Percentiles rank a stretch among this genome's conserved stretches.
These are phyloP conservation scores for Ophion ellenae DNA, from an alignment of 2,888 invertebrate genomes.

Conservation along the genomic window DNA sequence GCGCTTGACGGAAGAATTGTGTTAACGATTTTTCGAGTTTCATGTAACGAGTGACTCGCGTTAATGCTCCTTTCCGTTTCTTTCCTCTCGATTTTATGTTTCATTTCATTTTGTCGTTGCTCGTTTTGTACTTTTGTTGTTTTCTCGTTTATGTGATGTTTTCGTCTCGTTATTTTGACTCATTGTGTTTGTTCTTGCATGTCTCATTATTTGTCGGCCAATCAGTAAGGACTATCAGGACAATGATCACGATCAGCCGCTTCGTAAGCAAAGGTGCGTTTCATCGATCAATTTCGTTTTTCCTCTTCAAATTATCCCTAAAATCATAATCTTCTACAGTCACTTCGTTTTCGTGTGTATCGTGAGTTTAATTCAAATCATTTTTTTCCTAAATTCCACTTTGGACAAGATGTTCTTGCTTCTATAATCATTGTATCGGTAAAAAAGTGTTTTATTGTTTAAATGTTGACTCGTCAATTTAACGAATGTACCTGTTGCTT, in stretches of 20 bases:
- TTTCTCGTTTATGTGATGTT: slow-evolving; percentile 43
- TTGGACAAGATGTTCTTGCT: not conserved
- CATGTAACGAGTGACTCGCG: slow-evolving; percentile 14
- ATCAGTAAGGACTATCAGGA: slow-evolving; percentile 80
- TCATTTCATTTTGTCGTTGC: slow-evolving; percentile 39
- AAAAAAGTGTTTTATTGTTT: slow-evolving; percentile 16
- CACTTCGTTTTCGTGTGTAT: slow-evolving; percentile 17
- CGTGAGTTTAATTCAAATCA: slow-evolving; percentile 12
- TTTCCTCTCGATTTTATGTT: slow-evolving; percentile 35
- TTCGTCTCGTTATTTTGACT: slow-evolving; percentile 57
- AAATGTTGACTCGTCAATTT: slow-evolving; percentile 17
- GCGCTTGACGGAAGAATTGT: slow-evolving; percentile 28
- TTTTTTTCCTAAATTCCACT: slow-evolving; percentile 7
- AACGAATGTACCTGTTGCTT: slow-evolving; percentile 59
- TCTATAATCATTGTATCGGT: slow-evolving; percentile 29
- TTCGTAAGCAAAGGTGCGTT: slow-evolving; percentile 80
- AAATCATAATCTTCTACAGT: slow-evolving; percentile 20
- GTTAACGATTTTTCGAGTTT: slow-evolving; percentile 11
- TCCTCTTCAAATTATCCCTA: slow-evolving; percentile 7
- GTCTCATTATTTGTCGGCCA: slow-evolving; percentile 66
- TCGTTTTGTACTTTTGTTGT: slow-evolving; percentile 19
- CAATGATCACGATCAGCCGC: slow-evolving; percentile 77
- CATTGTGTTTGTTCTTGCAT: slow-evolving; percentile 72
- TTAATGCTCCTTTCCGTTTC: slow-evolving; percentile 36
- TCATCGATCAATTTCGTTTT: slow-evolving; percentile 32